Evolutionary conservation across 1,140 invertebrate species (phyloP).

Genomic region (Caenorhabditis latens): DNA sequence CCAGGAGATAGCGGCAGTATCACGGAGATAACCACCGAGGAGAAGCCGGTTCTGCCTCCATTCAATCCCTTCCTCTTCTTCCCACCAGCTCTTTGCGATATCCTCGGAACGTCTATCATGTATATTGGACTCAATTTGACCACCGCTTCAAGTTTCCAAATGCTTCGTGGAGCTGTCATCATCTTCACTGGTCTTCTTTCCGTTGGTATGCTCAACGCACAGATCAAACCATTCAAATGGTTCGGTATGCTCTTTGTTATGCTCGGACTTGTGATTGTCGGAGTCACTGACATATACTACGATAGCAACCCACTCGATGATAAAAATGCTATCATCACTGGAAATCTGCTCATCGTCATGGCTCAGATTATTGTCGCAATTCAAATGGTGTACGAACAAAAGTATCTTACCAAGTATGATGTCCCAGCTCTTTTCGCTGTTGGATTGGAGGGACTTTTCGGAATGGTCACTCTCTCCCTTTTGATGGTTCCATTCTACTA

Average conservation of each 20-base stretch:
- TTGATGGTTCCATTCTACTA: conserved; percentile 89
- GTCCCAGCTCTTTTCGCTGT: conserved; percentile 87
- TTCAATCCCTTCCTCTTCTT: conserved; percentile 84
- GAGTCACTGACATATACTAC: conserved; percentile 84
- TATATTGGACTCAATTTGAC: conserved; percentile 92
- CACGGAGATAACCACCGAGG: conserved; percentile 66
- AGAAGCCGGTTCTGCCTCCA: conserved; percentile 71
- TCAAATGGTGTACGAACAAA: conserved; percentile 95
- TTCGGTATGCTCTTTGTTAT: conserved; percentile 87
- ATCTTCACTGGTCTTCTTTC: conserved; percentile 92
- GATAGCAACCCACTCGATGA: conserved; percentile 80
- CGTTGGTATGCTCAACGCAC: conserved; percentile 86
- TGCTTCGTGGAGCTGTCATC: conserved; percentile 92
- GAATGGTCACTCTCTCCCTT: conserved; percentile 84
- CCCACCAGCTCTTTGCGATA: conserved; percentile 79
- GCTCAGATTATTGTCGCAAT: conserved; percentile 87
- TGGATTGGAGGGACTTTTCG: conserved; percentile 92
- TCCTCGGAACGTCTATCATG: conserved; percentile 79
- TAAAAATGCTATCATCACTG: conserved; percentile 87
- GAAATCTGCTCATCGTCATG: conserved; percentile 90
- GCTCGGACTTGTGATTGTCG: conserved; percentile 86
- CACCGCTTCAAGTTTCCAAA: conserved; percentile 94
- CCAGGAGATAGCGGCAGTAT: conserved; percentile 65
- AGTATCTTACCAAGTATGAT: conserved; percentile 86
- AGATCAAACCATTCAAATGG: conserved; percentile 84